Percentiles rank a stretch among this genome's conserved stretches.
phyloP scores from a whole-genome alignment of 1,140 invertebrate species.

The Metopolophium dirhodum region DNA sequence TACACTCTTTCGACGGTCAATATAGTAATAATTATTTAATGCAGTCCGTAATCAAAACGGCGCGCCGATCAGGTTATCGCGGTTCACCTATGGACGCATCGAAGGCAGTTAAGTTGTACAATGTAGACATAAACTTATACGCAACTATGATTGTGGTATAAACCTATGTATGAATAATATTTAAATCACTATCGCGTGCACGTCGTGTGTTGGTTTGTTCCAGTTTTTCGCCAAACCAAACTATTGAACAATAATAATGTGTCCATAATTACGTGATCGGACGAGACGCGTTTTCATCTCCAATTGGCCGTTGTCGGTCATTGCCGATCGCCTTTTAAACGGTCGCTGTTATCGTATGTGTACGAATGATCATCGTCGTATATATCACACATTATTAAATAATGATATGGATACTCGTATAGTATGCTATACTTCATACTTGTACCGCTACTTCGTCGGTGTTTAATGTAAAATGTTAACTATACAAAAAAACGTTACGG shows the following conservation, averaged over 20 bases:
- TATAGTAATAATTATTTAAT: not conserved
- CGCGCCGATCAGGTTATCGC: no score
- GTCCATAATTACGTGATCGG: not conserved
- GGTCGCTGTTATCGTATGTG: not conserved
- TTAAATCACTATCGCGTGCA: not conserved
- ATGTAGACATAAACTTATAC: no score
- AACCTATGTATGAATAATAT: not conserved
- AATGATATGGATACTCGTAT: no score
- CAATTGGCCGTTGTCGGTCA: not conserved
- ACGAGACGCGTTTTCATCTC: not conserved
- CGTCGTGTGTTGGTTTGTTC: not conserved
- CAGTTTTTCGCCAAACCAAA: not conserved
- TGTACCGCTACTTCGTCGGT: no score
- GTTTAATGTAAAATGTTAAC: no score
- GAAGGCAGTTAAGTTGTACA: no score
- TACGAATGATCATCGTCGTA: not conserved
- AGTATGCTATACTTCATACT: no score
- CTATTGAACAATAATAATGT: not conserved
- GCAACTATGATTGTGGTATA: no score
- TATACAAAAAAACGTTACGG: no score
- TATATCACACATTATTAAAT: no score
- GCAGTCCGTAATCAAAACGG: no score
- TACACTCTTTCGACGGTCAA: not conserved
- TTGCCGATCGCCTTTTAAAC: not conserved
- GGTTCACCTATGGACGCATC: no score